These are phyloP conservation scores for Pachyramphus minor DNA, from an alignment of 2,113 vertebrate species.

Conservation along the genomic window DNA sequence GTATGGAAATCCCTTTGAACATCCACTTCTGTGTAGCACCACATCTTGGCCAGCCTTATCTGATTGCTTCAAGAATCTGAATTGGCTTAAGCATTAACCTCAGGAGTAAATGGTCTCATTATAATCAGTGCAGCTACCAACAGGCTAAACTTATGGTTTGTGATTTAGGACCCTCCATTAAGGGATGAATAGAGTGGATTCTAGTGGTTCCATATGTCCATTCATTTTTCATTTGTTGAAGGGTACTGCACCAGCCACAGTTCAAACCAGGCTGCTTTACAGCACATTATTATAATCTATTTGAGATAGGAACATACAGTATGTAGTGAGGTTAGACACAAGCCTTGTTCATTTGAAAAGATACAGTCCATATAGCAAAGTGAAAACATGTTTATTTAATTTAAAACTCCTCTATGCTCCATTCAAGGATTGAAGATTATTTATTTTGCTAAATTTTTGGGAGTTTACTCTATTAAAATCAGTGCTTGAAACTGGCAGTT, in stretches of 20 bases:
- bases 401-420: not conserved
- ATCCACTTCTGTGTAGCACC: not conserved
- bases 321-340: not conserved
- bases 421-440: not conserved
- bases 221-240: slow-evolving; percentile 27
- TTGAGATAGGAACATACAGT: not conserved
- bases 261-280: not conserved
- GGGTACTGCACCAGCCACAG: not conserved
- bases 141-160: not conserved
- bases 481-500: not conserved
- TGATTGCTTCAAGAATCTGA: slow-evolving; percentile 22
- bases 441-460: not conserved
- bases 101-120: slow-evolving; percentile 44
- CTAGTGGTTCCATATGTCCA: slow-evolving; percentile 47
- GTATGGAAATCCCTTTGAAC: not conserved
- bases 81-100: slow-evolving; percentile 27
- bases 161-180: slow-evolving; percentile 31
- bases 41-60: not conserved
- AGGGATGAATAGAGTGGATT: slow-evolving; percentile 3
- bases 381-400: not conserved
- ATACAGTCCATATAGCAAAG: not conserved
- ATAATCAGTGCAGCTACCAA: slow-evolving; percentile 35
- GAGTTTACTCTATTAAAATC: not conserved
- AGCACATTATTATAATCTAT: not conserved
- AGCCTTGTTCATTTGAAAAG: not conserved